Evolutionary conservation across 1,140 invertebrate species (phyloP), one percentile per base, ranked within the genome.

Genomic region (Proales similis): DNA sequence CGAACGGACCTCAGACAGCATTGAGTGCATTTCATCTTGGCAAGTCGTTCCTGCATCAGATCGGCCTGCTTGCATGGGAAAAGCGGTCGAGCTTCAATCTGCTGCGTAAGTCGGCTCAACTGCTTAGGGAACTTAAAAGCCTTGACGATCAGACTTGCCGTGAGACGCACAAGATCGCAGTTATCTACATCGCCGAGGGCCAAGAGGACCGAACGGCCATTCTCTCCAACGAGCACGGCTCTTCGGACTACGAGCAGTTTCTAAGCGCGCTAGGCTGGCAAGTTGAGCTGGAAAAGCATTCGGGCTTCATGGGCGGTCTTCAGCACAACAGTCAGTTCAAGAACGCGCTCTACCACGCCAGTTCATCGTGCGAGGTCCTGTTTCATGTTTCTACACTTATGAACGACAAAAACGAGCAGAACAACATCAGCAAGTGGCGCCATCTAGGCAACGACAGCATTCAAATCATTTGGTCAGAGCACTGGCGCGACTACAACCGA

Each of bases 371-470:
- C 12, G 89, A 92, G 75, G 84, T 87, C 22, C 73, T 83, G n/a
- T 98, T 94, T 76, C 95, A 99, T 76, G 93, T 98, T 24, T 88
- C 92, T n/a, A 99, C 95, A 1, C 80, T 91, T 65, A 94, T 99
- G 85, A 89, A 86, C 0, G 84, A 86, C 11, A 74, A 66, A 49
- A 71, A 72, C 53, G 71, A 71, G 17, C 75, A 70, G 22, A 70
- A 66, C 68, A 79, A 93, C 63, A 60, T 64, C 32, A 65, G 74
- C 11, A 68, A 90, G 85, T 90, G 90, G 19, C 82, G 88, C 9
- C 93, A 96, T 80, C 78, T 97, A 48, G 92, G 92, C 38, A 99
- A 99, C 76, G 94, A 99, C 77, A 94, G 98, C 78, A 89, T 98
- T 30, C 93, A 98, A 71, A 93, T 98, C 64, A 90, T 99, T 12